Percentiles rank a stretch among this genome's conserved stretches.
Conservation (phyloP, 2,888 invertebrate species). For the Leptinotarsa peninsularis region DNA sequence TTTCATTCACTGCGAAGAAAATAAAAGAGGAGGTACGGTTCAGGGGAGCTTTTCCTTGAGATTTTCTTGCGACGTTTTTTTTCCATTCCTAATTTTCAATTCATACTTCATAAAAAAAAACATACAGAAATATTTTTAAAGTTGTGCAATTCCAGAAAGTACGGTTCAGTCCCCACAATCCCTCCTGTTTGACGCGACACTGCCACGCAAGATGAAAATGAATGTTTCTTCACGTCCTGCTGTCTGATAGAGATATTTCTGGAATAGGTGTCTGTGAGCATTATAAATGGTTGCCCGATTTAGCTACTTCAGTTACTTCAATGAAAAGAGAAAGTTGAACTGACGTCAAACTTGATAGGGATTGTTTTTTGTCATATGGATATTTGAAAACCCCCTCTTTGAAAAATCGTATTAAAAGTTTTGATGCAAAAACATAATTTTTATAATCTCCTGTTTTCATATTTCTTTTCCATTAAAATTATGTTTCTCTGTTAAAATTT, state of each 20-base stretch:
- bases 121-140: not conserved
- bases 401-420: no score
- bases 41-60: no score
- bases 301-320: slow-evolving; percentile 17
- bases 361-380: not conserved
- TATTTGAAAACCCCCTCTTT: not conserved
- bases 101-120: no score
- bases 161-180: not conserved
- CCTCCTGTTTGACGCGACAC: not conserved
- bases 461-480: no score
- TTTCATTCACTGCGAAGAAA: no score
- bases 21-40: no score
- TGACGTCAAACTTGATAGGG: slow-evolving; percentile 2
- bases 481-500: no score
- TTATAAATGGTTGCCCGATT: not conserved
- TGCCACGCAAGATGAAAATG: not conserved
- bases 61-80: no score
- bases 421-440: no score
- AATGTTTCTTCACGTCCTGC: not conserved
- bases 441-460: no score
- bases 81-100: no score
- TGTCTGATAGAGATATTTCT: slow-evolving; percentile 1
- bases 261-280: not conserved
- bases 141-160: no score
- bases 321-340: slow-evolving; percentile 11